A percentile compares a stretch with the other conserved stretches of the same genome.
Conservation (phyloP, 2,888 invertebrate genomes). For the Lepetodrilus schrolli region DNA sequence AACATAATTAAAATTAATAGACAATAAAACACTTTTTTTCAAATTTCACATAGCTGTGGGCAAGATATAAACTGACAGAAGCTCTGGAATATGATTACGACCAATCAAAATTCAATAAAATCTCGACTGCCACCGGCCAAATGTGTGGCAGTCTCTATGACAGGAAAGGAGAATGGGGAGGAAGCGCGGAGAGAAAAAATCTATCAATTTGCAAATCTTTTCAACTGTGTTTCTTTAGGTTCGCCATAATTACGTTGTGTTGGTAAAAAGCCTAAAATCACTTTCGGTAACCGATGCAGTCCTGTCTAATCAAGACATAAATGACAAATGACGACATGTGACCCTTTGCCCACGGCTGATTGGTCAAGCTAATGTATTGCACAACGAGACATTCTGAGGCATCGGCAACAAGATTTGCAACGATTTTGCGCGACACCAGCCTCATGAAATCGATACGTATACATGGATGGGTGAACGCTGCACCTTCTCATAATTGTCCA, state of each 20-base stretch:
- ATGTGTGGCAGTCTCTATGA: conserved; percentile 9
- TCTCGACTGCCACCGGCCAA: not conserved
- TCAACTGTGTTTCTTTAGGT: conserved; percentile 26
- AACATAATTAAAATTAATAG: conserved; percentile 26
- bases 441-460: conserved; percentile 20
- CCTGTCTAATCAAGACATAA: conserved; percentile 20
- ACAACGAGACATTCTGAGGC: conserved; percentile 30
- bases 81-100: conserved; percentile 17
- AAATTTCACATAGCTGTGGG: conserved; percentile 26
- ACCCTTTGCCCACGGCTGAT: conserved; percentile 30
- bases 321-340: conserved; percentile 35
- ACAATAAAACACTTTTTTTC: conserved; percentile 24
- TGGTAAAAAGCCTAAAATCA: conserved; percentile 26
- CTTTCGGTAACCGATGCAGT: not conserved
- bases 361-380: conserved; percentile 32
- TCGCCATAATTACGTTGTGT: not conserved
- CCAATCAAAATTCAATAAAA: conserved; percentile 23
- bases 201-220: conserved; percentile 25
- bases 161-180: not conserved
- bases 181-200: too few relatives aligned
- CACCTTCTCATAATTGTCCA: conserved; percentile 27
- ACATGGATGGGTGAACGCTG: conserved; percentile 31
- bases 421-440: conserved; percentile 31
- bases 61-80: conserved; percentile 24
- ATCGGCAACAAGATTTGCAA: conserved; percentile 35